Conservation (phyloP, 2,888 invertebrate genomes). For the Sinotaia quadrata region DNA sequence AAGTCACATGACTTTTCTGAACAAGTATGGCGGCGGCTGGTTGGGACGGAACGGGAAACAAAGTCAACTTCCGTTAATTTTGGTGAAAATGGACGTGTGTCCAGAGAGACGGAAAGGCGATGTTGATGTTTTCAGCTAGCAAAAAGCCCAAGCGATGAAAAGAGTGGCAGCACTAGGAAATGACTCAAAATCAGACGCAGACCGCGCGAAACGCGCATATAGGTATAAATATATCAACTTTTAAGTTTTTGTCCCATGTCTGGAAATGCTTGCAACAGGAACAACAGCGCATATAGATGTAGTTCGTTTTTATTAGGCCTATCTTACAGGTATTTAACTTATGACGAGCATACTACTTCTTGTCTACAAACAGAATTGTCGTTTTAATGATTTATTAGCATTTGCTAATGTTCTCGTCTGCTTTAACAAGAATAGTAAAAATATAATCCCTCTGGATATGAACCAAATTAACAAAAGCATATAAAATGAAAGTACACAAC, state of each 20-base stretch:
- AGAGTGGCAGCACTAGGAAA: constrained; percentile 49
- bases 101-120: constrained; percentile 13
- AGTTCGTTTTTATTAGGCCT: too few species aligned
- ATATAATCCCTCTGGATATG: too few species aligned
- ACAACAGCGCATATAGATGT: too few species aligned
- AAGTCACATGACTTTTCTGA: constrained; percentile 21
- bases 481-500: too few species aligned
- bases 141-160: constrained; percentile 51
- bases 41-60: constrained; percentile 24
- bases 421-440: too few species aligned
- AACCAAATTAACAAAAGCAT: too few species aligned
- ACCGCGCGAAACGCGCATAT: constrained; percentile 65
- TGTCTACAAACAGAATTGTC: too few species aligned
- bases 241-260: neutral
- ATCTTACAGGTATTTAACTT: too few species aligned
- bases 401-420: too few species aligned
- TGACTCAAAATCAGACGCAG: constrained; percentile 61
- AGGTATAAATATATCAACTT: constrained; percentile 42
- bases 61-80: constrained; percentile 19
- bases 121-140: constrained; percentile 28
- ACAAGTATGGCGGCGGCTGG: constrained; percentile 23
- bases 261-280: neutral
- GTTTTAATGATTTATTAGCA: too few species aligned
- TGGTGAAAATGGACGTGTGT: constrained; percentile 2
- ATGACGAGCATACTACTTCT: too few species aligned